phyloP scores from a whole-genome alignment of 2,113 vertebrate species.

The Nycticebus coucang region DNA sequence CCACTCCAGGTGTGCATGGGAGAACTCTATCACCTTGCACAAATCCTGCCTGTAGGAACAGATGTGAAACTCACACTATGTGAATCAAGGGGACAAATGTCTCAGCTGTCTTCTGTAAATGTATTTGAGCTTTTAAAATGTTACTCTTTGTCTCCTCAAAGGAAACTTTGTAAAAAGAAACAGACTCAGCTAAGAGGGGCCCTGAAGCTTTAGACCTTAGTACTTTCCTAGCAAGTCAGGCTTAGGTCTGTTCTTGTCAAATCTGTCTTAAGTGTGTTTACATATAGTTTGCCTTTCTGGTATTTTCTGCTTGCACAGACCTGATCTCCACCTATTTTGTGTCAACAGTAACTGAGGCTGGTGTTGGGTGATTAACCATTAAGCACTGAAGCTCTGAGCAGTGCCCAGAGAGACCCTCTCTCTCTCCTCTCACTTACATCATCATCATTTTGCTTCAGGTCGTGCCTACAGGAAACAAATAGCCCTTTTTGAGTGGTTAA shows the following conservation, averaged over 20 bases:
- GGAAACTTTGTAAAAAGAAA: slow-evolving; percentile 1
- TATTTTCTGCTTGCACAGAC: slow-evolving; percentile 93
- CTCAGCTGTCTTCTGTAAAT: neutral
- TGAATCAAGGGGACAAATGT: slow-evolving; percentile 51
- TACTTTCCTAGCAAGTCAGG: slow-evolving; percentile 81
- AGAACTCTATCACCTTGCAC: slow-evolving; percentile 62
- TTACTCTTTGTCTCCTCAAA: slow-evolving; percentile 60
- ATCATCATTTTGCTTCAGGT: slow-evolving; percentile 85
- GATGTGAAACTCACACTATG: slow-evolving; percentile 53
- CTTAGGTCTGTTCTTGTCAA: slow-evolving; percentile 86
- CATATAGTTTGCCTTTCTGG: slow-evolving; percentile 89
- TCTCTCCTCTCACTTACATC: slow-evolving; percentile 85
- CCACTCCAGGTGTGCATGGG: slow-evolving; percentile 56
- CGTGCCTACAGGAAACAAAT: slow-evolving; percentile 84
- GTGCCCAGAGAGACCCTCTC: slow-evolving; percentile 82
- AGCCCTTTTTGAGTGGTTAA: slow-evolving; percentile 86
- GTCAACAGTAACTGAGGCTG: slow-evolving; percentile 90
- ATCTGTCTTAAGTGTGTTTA: slow-evolving; percentile 85
- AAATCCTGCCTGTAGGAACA: slow-evolving; percentile 62
- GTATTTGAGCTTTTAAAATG: slow-evolving; percentile 19
- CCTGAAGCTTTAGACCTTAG: slow-evolving; percentile 24
- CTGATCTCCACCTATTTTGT: slow-evolving; percentile 91
- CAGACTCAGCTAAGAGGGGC: slow-evolving; percentile 39
- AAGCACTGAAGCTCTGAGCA: slow-evolving; percentile 70
- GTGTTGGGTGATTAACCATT: slow-evolving; percentile 81